A percentile compares a stretch with the other conserved stretches of the same genome.
phyloP scores from a whole-genome alignment of 92 coral and sea anemone species.

The Paragorgia papillata region DNA sequence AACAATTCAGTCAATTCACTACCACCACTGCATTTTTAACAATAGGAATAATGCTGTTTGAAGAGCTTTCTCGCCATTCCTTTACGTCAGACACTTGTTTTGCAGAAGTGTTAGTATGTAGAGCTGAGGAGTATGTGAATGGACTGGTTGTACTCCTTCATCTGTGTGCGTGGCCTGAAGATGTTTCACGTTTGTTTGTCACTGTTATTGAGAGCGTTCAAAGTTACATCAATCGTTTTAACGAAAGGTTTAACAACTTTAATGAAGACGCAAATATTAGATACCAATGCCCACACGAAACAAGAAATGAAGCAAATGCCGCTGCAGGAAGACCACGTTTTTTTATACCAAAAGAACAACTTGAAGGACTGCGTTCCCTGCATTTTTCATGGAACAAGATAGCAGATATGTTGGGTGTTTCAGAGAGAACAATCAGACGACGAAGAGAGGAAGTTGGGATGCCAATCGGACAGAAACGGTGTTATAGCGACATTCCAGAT shows the following conservation, averaged over 20 bases:
- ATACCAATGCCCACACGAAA: constrained; percentile 52
- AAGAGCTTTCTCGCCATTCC: constrained; percentile 18
- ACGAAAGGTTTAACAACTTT: constrained; percentile 51
- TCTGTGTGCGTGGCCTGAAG: neutral
- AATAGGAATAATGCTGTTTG: neutral
- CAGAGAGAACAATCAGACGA: constrained; percentile 56
- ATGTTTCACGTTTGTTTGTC: neutral
- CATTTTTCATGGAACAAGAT: constrained; percentile 58
- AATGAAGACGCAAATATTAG: neutral
- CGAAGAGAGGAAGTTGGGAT: constrained; percentile 41
- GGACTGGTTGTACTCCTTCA: constrained; percentile 10
- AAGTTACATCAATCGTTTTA: constrained; percentile 34
- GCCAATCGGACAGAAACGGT: neutral
- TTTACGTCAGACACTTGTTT: constrained; percentile 22
- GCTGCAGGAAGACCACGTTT: constrained; percentile 60
- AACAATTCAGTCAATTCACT: too few relatives aligned
- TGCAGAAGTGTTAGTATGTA: constrained; percentile 19
- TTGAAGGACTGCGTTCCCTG: constrained; percentile 59
- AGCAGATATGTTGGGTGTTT: constrained; percentile 57
- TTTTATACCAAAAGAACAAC: constrained; percentile 57
- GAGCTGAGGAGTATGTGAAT: constrained; percentile 16
- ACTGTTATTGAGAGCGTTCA: constrained; percentile 31
- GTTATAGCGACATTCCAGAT: neutral
- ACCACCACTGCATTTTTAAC: too few relatives aligned
- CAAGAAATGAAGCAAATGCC: constrained; percentile 12